Evolutionary conservation across 2,113 vertebrate genomes (phyloP).

Genomic region (Passerina amoena): DNA sequence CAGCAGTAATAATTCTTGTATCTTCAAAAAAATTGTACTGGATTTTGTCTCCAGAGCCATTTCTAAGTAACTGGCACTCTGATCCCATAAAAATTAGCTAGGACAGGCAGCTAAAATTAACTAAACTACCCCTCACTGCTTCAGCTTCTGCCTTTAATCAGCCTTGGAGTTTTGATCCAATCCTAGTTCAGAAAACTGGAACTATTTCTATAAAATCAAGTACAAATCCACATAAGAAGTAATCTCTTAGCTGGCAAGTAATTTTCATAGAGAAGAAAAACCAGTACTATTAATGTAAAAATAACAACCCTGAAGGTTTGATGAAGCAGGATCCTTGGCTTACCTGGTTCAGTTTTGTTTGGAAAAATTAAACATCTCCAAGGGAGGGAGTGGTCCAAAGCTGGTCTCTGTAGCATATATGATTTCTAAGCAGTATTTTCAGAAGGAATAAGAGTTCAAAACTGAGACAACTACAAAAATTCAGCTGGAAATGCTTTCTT

Average conservation of each 20-base stretch:
- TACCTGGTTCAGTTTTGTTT: background rate
- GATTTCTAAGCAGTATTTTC: background rate
- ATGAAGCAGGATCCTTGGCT: background rate
- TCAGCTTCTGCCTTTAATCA: background rate
- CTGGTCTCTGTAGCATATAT: background rate
- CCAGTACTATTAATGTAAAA: background rate
- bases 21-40: background rate
- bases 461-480: background rate
- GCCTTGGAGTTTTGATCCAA: background rate
- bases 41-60: background rate
- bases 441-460: background rate
- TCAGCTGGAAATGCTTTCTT: background rate
- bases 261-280: background rate
- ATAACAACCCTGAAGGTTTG: background rate
- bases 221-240: background rate
- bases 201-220: background rate
- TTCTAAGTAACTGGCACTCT: background rate
- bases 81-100: background rate
- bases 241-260: background rate
- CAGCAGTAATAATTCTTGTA: background rate
- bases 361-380: background rate
- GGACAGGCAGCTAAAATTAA: background rate
- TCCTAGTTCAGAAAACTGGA: background rate
- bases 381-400: background rate
- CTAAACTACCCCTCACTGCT: background rate